A percentile compares a stretch with the other conserved stretches of the same genome.
phyloP scores from a whole-genome alignment of 2,113 vertebrate species.

The Egretta garzetta region DNA sequence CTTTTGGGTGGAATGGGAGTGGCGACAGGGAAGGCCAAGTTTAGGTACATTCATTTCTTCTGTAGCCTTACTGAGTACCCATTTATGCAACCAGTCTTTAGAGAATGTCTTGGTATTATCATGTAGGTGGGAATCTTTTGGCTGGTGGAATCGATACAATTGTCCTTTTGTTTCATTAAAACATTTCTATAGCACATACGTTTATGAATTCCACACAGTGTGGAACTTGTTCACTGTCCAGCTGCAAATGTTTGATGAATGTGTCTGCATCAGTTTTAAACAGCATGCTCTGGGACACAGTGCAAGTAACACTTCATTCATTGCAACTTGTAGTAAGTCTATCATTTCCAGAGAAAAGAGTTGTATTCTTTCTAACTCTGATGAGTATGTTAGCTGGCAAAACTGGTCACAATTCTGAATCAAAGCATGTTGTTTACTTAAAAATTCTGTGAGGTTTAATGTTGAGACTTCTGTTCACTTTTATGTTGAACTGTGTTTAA shows the following conservation, averaged over 20 bases:
- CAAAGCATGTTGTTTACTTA: not conserved
- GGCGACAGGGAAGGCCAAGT: not conserved
- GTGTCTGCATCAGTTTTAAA: not conserved
- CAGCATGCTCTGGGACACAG: not conserved
- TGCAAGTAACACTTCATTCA: not conserved
- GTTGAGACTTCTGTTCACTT: not conserved
- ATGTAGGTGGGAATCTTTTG: not conserved
- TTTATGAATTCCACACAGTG: not conserved
- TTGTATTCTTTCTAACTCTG: not conserved
- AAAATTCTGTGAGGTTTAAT: not conserved
- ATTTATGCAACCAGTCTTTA: not conserved
- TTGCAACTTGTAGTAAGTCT: not conserved
- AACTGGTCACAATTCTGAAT: not conserved
- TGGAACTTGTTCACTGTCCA: not conserved
- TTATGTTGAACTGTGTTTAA: not conserved
- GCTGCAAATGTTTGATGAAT: not conserved
- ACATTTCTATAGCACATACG: not conserved
- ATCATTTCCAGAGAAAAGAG: not conserved
- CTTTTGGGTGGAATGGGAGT: not conserved
- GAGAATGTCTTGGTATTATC: not conserved
- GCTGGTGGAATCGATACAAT: not conserved
- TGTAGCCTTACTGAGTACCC: not conserved
- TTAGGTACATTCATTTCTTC: not conserved
- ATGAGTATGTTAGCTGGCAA: not conserved
- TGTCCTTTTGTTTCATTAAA: not conserved